These are phyloP conservation scores for Gerris lacustris DNA, from an alignment of 2,888 invertebrate genomes.

Conservation along the genomic window DNA sequence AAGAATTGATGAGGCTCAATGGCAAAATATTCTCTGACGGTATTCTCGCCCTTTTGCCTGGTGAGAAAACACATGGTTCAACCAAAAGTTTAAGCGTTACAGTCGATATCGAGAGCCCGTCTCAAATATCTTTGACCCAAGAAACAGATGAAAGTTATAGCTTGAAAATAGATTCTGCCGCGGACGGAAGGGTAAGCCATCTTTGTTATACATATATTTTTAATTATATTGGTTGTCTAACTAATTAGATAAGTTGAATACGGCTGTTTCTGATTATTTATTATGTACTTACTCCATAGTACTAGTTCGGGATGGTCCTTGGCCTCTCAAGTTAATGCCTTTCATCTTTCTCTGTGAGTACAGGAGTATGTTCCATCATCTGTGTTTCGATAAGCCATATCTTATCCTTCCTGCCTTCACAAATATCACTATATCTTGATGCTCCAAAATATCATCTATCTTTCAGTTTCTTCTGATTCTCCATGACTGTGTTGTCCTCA, in stretches of 20 bases:
- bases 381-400: too few relatives aligned
- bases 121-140: conserved; percentile 37
- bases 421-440: too few relatives aligned
- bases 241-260: not conserved
- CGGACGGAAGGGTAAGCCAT: conserved; percentile 38
- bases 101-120: conserved; percentile 23
- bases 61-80: not conserved
- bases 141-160: conserved; percentile 65
- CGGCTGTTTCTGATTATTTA: too few relatives aligned
- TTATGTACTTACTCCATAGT: too few relatives aligned
- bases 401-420: too few relatives aligned
- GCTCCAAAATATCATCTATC: too few relatives aligned
- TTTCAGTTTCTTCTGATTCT: too few relatives aligned
- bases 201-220: not conserved
- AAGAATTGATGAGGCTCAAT: conserved; percentile 12
- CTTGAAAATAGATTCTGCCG: conserved; percentile 40
- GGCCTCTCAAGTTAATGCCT: too few relatives aligned
- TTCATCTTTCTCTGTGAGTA: too few relatives aligned
- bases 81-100: conserved; percentile 19
- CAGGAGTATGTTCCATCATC: too few relatives aligned
- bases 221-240: not conserved
- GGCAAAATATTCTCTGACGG: conserved; percentile 19
- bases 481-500: too few relatives aligned
- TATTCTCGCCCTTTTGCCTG: not conserved
- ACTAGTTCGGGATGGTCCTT: too few relatives aligned